Evolutionary conservation across 2,797 vertebrate species (phyloP), one percentile per base, ranked within the genome.

Genomic region (Darevskia nairensis): DNA sequence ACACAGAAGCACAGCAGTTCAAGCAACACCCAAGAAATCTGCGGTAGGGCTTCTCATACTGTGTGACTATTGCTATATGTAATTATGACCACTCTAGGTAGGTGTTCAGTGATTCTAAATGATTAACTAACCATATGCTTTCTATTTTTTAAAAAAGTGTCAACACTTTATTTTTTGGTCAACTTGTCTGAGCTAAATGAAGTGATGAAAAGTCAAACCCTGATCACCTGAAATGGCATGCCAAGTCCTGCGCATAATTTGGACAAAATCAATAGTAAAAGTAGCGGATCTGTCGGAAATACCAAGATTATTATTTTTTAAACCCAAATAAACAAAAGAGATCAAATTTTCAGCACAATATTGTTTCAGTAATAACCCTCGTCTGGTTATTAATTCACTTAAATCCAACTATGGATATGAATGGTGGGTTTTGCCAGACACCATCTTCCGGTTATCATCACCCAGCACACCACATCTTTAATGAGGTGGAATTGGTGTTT

Each of bases 121-220:
- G 87, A 95, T 94, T 86, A 85, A 32, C 80, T 90, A 90, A 92
- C 91, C 90, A 92, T 89, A 86, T 85, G 80, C 39, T 89, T 93
- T 84, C 50, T 72, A 92, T 84, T 88, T 84, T 29, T 75, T 19
- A 80, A 81, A 86, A 84, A 82, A 72, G 32, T 89, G 90, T 86
- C 77, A 82, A 84, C 19, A 80, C 50, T 46, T 85, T 91, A 90
- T 80, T 55, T 29, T 71, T 11, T 88, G 21, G 25, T 88, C 88
- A 90, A 9, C 9, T 50, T 81, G 72, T 66, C 80, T 86, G 92
- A 90, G 80, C 86, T 87, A 95, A 91, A 69, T 68, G 35, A 77
- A 2, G 27, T 83, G 77, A 85, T 85, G 83, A 80, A 80, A 89
- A 50, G 35, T 85, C n/a, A 64, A 21, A 80, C 50, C 17, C 23